Base-by-base conservation (phyloP, 2,888 invertebrate species). In the Cheilosia vernalis region DNA sequence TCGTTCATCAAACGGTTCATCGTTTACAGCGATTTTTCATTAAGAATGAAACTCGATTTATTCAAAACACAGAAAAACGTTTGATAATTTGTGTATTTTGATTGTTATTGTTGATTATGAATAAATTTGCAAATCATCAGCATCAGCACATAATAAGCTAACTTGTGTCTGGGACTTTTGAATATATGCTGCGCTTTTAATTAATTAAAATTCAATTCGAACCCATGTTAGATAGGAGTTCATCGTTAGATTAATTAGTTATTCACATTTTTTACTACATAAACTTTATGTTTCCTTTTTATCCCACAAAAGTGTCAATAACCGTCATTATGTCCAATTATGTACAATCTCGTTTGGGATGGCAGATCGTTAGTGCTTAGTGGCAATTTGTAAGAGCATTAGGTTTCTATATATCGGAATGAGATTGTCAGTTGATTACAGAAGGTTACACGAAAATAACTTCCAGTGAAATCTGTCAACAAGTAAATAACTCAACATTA, bases 61-160 rank as follows among this genome's bases (percentile, higher is more conserved):
- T 42, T 37, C 19, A 51, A 17, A 51, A 66, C n/a, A 53, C 17
- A 24, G 51, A 37, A 47, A 61, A 24, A 53, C 42, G 40, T 61
- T 24, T 19, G 21, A 40, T 58, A 55, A 56, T 72, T 78, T 72
- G 61, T 37, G 37, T 77, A 15, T 61, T 72, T 40, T 64, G 33
- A 63, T 78, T 64, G 70, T 58, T 70, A 53, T 51, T 53, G 33
- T 79, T 79, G 63, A 70, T 63, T 79, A 55, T 79, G 78, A 79
- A 79, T 79, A 72, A 79, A 79, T 79, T 79, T 64, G 70, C 78
- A 70, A 67, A 49, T 47, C 78, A 79, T 70, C 56, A 69, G 24
- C 19, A n/a, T 21, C 19, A 49, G 10, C 49, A 21, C 49, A 49
- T 24, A 51, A 24, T 51, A 27, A 51, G 4, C 51, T 7, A 3